These are phyloP conservation scores for Parthenolecanium corni DNA, from an alignment of 2,888 invertebrate species.

Conservation along the genomic window DNA sequence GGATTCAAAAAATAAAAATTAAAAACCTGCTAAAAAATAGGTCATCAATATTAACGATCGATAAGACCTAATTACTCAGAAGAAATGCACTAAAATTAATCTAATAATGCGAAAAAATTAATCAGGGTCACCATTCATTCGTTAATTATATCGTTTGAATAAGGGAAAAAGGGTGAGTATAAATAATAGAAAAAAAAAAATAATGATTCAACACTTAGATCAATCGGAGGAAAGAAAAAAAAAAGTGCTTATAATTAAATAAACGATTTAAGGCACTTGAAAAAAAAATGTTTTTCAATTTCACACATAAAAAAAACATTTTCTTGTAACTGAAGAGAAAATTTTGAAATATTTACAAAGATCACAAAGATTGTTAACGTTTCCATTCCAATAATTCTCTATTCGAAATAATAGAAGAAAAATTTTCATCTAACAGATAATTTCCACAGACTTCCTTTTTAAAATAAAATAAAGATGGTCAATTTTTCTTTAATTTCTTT, in stretches of 20 bases:
- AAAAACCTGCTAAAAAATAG: too few relatives aligned
- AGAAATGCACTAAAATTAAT: too few relatives aligned
- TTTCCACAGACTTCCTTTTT: background rate
- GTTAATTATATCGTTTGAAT: too few relatives aligned
- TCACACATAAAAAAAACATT: too few relatives aligned
- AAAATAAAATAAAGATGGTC: background rate
- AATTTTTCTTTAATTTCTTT: background rate
- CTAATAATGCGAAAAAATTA: too few relatives aligned
- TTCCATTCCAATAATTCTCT: background rate
- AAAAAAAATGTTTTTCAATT: background rate
- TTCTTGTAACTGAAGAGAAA: background rate
- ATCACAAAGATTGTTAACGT: too few relatives aligned
- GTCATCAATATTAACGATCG: too few relatives aligned
- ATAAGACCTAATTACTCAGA: too few relatives aligned
- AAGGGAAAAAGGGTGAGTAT: too few relatives aligned
- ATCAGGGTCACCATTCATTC: too few relatives aligned
- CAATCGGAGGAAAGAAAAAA: background rate
- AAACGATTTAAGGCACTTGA: slow-evolving; percentile 11
- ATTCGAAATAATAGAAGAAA: background rate
- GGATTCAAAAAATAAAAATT: too few relatives aligned
- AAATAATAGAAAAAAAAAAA: too few relatives aligned
- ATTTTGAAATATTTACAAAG: background rate
- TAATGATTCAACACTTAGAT: background rate
- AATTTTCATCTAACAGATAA: background rate
- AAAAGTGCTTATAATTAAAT: background rate